A percentile compares a stretch with the other conserved stretches of the same genome.
Conservation (phyloP, 2,888 invertebrate species). For the Miltochrista miniata region DNA sequence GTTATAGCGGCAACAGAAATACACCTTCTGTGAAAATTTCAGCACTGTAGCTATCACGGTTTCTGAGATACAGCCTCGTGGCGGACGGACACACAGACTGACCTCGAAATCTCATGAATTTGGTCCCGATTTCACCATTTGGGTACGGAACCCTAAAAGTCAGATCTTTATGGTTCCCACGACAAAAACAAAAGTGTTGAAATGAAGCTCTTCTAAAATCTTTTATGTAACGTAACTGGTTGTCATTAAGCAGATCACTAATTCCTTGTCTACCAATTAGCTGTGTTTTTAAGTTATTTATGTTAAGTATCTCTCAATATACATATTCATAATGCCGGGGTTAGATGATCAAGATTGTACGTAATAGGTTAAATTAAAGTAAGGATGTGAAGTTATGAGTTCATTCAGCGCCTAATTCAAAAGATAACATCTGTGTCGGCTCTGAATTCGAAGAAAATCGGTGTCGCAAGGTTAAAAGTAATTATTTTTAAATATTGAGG, state of each 20-base stretch:
- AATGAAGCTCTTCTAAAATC: conserved; percentile 15
- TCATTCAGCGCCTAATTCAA: neutral
- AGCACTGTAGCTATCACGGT: no score
- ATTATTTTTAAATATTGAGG: no score
- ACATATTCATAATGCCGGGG: conserved; percentile 10
- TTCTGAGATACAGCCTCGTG: no score
- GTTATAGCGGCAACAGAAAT: no score
- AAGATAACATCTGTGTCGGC: neutral
- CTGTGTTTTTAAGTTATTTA: conserved; percentile 7
- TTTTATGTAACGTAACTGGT: conserved; percentile 20
- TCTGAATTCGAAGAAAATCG: neutral
- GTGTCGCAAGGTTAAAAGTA: no score
- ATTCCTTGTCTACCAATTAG: conserved; percentile 16
- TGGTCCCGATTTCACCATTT: no score
- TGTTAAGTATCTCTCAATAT: conserved; percentile 23
- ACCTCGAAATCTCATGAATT: no score
- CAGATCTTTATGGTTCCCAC: neutral
- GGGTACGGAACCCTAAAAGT: no score
- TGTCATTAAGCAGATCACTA: conserved; percentile 17
- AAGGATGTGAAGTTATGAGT: neutral
- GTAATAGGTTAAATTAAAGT: neutral
- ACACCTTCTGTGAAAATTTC: no score
- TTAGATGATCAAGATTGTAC: neutral
- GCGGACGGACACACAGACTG: no score
- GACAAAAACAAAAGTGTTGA: conserved; percentile 3